Evolutionary conservation across 1,140 invertebrate genomes (phyloP).

Genomic region (Hestina assimilis): DNA sequence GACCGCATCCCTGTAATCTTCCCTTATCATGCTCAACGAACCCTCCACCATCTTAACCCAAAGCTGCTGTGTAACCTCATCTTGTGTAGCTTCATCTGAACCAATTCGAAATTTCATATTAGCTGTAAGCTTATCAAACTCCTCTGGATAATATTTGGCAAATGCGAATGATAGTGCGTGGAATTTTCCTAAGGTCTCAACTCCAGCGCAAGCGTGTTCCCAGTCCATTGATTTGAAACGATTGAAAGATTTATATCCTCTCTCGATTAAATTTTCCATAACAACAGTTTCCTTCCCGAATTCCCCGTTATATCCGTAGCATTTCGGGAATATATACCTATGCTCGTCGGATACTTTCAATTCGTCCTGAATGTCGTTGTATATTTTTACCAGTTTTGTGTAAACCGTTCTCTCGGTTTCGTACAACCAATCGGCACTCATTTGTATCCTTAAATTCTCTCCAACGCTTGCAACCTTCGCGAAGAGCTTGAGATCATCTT

Average conservation of each 20-base stretch:
- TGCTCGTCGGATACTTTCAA: slow-evolving; percentile 30
- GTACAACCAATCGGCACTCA: slow-evolving; percentile 41
- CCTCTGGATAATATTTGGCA: slow-evolving; percentile 40
- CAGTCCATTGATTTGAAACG: slow-evolving; percentile 46
- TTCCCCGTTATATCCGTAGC: slow-evolving; percentile 33
- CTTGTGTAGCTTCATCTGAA: slow-evolving; percentile 2
- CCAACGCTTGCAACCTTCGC: slow-evolving; percentile 50
- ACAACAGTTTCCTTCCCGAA: slow-evolving; percentile 42
- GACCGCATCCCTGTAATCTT: slow-evolving; percentile 31
- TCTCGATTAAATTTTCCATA: slow-evolving; percentile 43
- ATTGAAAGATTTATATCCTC: slow-evolving; percentile 37
- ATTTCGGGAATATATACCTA: slow-evolving; percentile 46
- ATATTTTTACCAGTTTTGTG: slow-evolving; percentile 38
- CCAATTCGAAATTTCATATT: slow-evolving; percentile 20
- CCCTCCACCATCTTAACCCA: slow-evolving; percentile 15
- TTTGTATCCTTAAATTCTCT: slow-evolving; percentile 26
- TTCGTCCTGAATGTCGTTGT: slow-evolving; percentile 39
- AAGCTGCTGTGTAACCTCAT: neutral
- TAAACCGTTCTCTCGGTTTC: slow-evolving; percentile 48
- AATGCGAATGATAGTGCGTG: slow-evolving; percentile 56
- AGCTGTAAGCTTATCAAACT: slow-evolving; percentile 34
- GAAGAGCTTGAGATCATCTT: slow-evolving; percentile 46
- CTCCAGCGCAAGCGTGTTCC: slow-evolving; percentile 34
- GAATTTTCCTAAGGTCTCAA: slow-evolving; percentile 45
- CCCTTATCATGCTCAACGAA: slow-evolving; percentile 14